Base-by-base conservation (phyloP, 2,888 invertebrate genomes). In the Lithophane ornitopus region DNA sequence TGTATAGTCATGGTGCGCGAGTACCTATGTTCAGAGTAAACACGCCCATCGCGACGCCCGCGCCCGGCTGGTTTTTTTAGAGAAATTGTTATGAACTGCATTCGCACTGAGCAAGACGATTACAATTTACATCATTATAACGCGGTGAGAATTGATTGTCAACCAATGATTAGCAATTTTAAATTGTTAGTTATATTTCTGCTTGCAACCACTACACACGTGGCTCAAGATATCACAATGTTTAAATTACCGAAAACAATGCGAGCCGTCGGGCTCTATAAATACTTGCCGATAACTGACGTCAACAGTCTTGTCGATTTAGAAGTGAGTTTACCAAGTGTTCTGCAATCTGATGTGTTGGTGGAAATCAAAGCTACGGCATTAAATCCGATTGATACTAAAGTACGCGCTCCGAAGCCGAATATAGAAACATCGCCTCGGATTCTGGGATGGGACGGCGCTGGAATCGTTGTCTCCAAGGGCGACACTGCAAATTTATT, bases 361-460 rank as follows among this genome's bases (percentile, higher is more conserved):
- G 90, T 96, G 2, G 90, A 96, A 91, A 95, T 96, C 16, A 95
- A 94, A 76, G 95, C 96, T n/a, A 91, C 88, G 11, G 89, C 95
- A 46, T 92, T 96, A 8, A 96, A 96, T 82, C 95, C 96, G 9
- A 94, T 96, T 44, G 96, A 96, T 77, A 92, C 94, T 0, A 96
- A 96, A 80, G 82, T 89, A 82, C 90, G 96, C 26, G 94, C 96
- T 2, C 95, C 94, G 4, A 95, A 95, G 76, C 89, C 93, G 3
- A 88, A 86, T 68, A 81, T 93, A n/a, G 94, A 95, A 88, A 80
- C 87, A 0, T 72, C 85, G 2, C 93, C 95, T 0, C 90, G 92
- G 44, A 94, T 96, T 74, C 89, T 96, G 41, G 96, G 96, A 65
- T 95, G 93, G 91, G 96, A 96, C 77, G 96, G 96, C 34, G 90